These are phyloP conservation scores for Bubo bubo DNA, from an alignment of 2,113 vertebrate species.

Conservation along the genomic window DNA sequence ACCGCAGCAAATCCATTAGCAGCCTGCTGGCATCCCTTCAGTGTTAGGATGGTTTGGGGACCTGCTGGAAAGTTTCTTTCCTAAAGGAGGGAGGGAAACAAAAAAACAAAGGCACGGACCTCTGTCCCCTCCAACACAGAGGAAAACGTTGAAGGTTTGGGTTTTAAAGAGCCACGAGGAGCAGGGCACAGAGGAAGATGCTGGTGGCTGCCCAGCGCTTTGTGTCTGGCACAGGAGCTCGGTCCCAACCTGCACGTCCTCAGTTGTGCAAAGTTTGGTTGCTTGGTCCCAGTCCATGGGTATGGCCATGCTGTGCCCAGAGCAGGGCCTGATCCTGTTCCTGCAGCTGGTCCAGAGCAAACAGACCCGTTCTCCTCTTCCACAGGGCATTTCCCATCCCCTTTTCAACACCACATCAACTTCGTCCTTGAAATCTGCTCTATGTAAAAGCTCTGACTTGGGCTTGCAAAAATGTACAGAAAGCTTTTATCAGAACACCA, in stretches of 20 bases:
- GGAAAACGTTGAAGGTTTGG: not conserved
- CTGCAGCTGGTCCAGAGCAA: not conserved
- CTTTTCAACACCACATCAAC: not conserved
- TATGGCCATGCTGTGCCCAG: not conserved
- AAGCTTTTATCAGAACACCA: not conserved
- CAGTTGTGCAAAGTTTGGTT: not conserved
- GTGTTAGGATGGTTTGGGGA: not conserved
- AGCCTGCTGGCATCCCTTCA: not conserved
- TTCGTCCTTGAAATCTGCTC: not conserved
- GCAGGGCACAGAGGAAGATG: not conserved
- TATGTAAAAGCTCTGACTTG: not conserved
- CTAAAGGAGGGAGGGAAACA: not conserved
- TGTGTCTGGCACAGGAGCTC: accelerated
- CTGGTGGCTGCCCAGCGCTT: not conserved
- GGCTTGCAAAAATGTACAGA: not conserved
- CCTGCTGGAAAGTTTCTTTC: not conserved
- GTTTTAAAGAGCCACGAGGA: not conserved
- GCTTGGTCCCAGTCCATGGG: not conserved
- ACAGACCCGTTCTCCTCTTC: not conserved
- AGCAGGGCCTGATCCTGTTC: not conserved
- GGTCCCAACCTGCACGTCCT: accelerated
- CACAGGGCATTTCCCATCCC: not conserved
- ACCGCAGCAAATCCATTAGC: slow-evolving; percentile 47
- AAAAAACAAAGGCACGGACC: not conserved
- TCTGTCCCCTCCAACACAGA: accelerated